Base-by-base conservation (phyloP, 1,140 invertebrate genomes). In the Coelopa frigida region DNA sequence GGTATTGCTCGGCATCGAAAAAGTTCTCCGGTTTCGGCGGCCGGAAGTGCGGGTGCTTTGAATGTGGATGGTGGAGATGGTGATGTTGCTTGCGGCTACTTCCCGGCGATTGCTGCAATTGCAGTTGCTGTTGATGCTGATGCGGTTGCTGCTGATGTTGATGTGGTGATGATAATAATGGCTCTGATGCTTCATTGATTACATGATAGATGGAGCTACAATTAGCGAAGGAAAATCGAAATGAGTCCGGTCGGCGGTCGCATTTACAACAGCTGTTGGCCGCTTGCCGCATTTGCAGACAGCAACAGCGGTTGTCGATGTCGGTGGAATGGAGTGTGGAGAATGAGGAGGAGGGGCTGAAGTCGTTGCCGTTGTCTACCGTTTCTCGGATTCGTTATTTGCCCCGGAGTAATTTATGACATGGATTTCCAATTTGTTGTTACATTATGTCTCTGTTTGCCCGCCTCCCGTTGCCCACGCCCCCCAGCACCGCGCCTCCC, bases 361-460 rank as follows among this genome's bases (percentile, higher is more conserved):
- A n/a, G n/a, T n/a, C n/a, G n/a, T n/a, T n/a, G n/a, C n/a, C n/a
- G n/a, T n/a, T n/a, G n/a, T n/a, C n/a, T n/a, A n/a, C n/a, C n/a
- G n/a, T n/a, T n/a, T n/a, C n/a, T n/a, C n/a, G n/a, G n/a, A n/a
- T n/a, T n/a, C n/a, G n/a, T n/a, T n/a, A n/a, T n/a, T n/a, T n/a
- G n/a, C n/a, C 58, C 46, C 14, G 37, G 21, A 57, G 61, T 39
- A 43, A 46, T 53, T 48, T 58, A 55, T 56, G 59, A 65, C 61
- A 64, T 59, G 59, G 56, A 56, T 64, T 59, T 64, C 50, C 61
- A 56, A 64, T 64, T 65, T 61, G 36, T 39, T 44, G 20, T 48
- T 42, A 47, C 21, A 47, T 40, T 32, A 48, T 40, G 38, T n/a
- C n/a, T n/a, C 5, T 33, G 18, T 33, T 5, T 33, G 32, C 32